Evolutionary conservation across 2,113 vertebrate species (phyloP).

Genomic region (Cochlearius cochlearius): DNA sequence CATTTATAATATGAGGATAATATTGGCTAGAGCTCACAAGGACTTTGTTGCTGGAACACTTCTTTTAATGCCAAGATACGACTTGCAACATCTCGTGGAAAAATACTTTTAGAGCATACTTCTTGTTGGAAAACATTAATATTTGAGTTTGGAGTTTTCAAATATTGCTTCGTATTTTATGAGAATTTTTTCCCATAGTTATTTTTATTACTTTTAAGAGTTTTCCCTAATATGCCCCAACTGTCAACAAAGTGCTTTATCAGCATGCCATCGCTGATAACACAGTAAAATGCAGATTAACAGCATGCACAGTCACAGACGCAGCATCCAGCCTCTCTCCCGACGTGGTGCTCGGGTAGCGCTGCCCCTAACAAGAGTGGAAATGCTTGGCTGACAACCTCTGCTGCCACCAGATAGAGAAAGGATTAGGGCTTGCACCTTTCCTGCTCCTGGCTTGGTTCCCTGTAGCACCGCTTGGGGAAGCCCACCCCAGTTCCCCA

Average conservation of each 20-base stretch:
- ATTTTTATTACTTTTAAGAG: background rate
- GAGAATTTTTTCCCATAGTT: background rate
- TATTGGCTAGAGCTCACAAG: background rate
- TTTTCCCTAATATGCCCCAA: background rate
- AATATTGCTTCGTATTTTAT: background rate
- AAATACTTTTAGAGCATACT: background rate
- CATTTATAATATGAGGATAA: background rate
- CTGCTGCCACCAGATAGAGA: background rate
- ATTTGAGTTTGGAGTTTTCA: background rate
- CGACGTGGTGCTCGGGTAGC: fast-evolving
- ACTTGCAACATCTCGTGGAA: constrained; percentile 18
- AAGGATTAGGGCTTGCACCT: background rate
- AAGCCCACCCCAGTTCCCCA: background rate
- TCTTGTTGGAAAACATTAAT: background rate
- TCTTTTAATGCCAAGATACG: background rate
- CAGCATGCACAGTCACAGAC: background rate
- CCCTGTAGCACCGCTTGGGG: background rate
- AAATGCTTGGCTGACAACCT: background rate
- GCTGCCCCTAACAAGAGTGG: background rate
- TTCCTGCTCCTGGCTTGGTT: background rate
- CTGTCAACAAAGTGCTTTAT: background rate
- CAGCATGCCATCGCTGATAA: background rate
- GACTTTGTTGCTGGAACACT: background rate
- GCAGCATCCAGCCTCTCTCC: background rate
- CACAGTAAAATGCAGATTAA: background rate